These are phyloP conservation scores for Tyrophagus putrescentiae DNA, from an alignment of 1,140 invertebrate genomes.

Conservation along the genomic window DNA sequence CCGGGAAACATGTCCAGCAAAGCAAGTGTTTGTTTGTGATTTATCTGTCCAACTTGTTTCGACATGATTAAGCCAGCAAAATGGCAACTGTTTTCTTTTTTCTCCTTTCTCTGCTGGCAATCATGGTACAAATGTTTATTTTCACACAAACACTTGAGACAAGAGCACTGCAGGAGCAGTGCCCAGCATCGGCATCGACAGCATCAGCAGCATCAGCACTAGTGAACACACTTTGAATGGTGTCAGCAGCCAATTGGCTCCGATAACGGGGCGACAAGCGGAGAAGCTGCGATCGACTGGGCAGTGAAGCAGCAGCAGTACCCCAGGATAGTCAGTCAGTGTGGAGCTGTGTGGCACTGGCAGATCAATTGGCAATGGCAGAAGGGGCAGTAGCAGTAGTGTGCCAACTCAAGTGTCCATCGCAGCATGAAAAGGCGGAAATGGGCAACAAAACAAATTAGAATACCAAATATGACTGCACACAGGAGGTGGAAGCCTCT, in stretches of 20 bases:
- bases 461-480: constrained; percentile 14
- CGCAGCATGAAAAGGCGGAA: constrained; percentile 5
- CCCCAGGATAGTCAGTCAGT: too few species aligned
- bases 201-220: too few species aligned
- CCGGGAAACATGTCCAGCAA: not conserved
- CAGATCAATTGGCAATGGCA: too few species aligned
- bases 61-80: not conserved
- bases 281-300: not conserved
- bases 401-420: not conserved
- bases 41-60: not conserved
- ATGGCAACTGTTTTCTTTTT: constrained; percentile 7
- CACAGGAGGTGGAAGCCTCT: not conserved
- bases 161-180: not conserved
- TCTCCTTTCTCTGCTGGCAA: not conserved
- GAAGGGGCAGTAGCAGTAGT: too few species aligned
- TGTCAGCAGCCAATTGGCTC: not conserved
- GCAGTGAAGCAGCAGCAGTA: not conserved
- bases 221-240: too few species aligned
- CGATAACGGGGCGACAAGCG: not conserved
- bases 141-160: not conserved
- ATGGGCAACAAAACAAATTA: constrained; percentile 6
- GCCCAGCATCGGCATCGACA: too few species aligned
- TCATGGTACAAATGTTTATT: constrained; percentile 10
- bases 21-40: not conserved
- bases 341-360: too few species aligned